Evolutionary conservation across 2,888 invertebrate species (phyloP), one percentile per base, ranked within the genome.

Genomic region (Chesias legatella): DNA sequence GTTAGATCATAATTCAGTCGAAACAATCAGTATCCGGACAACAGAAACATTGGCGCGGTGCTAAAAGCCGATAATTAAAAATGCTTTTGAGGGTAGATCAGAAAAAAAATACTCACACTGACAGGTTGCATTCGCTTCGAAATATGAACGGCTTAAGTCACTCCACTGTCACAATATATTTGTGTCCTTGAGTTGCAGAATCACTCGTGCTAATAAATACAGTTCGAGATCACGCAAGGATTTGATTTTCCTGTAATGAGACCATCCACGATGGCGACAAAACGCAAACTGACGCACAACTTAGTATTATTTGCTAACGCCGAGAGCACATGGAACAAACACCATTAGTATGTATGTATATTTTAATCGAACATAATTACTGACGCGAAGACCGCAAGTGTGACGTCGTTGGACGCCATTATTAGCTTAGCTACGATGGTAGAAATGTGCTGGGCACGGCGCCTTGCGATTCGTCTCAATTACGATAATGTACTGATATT

Each of bases 291-390:
- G 77, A 61, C 65, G n/a, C n/a, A n/a, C n/a, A n/a, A n/a, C n/a
- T n/a, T n/a, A n/a, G n/a, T n/a, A n/a, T n/a, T n/a, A n/a, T n/a
- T n/a, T n/a, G n/a, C n/a, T n/a, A n/a, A n/a, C n/a, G 58, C 61
- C 49, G 43, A 57, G 48, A 53, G 56, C 56, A 60, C 59, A 59
- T 47, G 54, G 69, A 58, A 67, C 70, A 76, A 77, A 82, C 74
- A 79, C 65, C 67, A 73, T 76, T 72, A 5, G 13, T 17, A 17
- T 2, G 13, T 17, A 17, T 17, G 73, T 69, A 79, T 76, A 69
- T 77, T 69, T 77, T 79, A 82, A 82, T 82, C 78, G 74, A 43
- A 69, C 64, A 71, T 77, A 79, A 81, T 80, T 74, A 69, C n/a
- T n/a, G n/a, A n/a, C 75, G 73, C 65, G 66, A 73, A 76, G 73